phyloP scores from a whole-genome alignment of 2,888 invertebrate genomes.

The Monopis laevigella region DNA sequence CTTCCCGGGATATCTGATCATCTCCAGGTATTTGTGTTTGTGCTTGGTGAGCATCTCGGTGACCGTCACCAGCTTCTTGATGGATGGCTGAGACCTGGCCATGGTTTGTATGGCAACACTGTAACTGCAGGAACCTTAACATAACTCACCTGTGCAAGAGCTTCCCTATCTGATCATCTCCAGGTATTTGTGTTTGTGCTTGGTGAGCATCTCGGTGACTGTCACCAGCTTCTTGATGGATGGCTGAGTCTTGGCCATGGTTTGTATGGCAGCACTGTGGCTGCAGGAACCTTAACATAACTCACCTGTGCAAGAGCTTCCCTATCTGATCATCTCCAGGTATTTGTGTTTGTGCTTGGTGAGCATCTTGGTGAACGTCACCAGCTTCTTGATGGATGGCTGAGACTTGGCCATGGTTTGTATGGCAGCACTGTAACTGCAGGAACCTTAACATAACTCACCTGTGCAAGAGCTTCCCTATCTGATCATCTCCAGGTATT shows the following conservation, averaged over 20 bases:
- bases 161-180: slow-evolving; percentile 82
- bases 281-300: not conserved
- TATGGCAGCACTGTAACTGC: no score
- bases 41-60: slow-evolving; percentile 97
- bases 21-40: slow-evolving; percentile 95
- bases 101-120: slow-evolving; percentile 87
- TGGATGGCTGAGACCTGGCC: slow-evolving; percentile 81
- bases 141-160: not conserved
- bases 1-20: slow-evolving; percentile 76
- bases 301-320: not conserved
- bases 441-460: not conserved
- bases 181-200: slow-evolving; percentile 96
- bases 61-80: slow-evolving; percentile 93
- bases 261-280: no score
- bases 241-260: slow-evolving; percentile 80
- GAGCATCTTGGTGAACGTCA: not conserved
- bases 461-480: slow-evolving; percentile 25
- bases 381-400: not conserved
- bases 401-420: not conserved
- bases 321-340: slow-evolving; percentile 87
- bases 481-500: slow-evolving; percentile 94
- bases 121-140: not conserved
- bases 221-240: slow-evolving; percentile 93
- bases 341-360: slow-evolving; percentile 97
- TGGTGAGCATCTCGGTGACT: slow-evolving; percentile 95